A percentile compares a stretch with the other conserved stretches of the same genome.
Evolutionary conservation across 2,797 vertebrate genomes (phyloP).

Genomic region (Emys orbicularis): DNA sequence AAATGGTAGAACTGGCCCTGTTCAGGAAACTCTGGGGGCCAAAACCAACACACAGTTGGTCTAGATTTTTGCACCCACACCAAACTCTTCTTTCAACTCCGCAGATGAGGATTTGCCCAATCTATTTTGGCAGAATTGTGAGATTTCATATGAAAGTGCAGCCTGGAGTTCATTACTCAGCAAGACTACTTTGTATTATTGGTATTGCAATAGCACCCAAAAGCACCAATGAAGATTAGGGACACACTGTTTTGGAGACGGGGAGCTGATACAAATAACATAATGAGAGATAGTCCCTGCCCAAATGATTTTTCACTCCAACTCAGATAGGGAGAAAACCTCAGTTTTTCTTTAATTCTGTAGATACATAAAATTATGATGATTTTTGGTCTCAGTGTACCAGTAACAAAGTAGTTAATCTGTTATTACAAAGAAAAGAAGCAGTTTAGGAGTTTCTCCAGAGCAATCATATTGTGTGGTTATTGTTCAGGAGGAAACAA

Average conservation of each 20-base stretch:
- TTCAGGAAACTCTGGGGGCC: not conserved
- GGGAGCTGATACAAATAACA: not conserved
- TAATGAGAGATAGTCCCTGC: not conserved
- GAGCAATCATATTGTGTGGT: not conserved
- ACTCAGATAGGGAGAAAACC: not conserved
- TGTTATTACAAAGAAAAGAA: not conserved
- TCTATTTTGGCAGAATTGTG: not conserved
- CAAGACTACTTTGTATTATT: not conserved
- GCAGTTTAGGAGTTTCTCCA: rapidly evolving
- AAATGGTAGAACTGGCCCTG: too few relatives aligned
- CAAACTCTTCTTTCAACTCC: not conserved
- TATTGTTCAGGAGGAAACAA: not conserved
- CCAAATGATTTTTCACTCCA: not conserved
- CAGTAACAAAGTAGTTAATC: not conserved
- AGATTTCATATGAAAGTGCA: not conserved
- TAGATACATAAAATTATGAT: not conserved
- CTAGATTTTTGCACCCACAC: not conserved
- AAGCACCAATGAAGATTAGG: not conserved
- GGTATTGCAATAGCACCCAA: not conserved
- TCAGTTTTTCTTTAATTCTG: not conserved
- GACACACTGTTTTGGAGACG: not conserved
- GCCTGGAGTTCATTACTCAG: not conserved
- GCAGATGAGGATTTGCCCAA: not conserved
- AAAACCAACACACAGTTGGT: not conserved
- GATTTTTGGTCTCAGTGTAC: not conserved